Evolutionary conservation across 1,140 invertebrate species (phyloP).

Genomic region (Goniozus legneri): DNA sequence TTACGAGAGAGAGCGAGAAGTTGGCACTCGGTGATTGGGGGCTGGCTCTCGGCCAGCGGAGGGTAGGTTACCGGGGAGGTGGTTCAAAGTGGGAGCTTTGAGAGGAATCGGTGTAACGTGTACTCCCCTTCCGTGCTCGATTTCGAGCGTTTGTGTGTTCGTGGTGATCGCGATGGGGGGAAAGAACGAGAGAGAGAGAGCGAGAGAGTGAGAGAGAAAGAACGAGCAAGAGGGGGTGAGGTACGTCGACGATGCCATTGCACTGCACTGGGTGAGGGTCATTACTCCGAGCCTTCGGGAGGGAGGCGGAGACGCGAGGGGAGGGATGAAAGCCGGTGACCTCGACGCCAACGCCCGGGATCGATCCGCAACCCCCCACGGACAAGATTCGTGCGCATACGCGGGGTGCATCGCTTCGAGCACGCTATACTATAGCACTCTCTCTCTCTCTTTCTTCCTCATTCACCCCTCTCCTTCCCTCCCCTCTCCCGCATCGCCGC

Average conservation of each 20-base stretch:
- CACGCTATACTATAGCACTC: not conserved
- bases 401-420: slow-evolving; percentile 38
- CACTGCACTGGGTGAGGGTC: slow-evolving; percentile 56
- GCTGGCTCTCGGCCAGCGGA: too few relatives aligned
- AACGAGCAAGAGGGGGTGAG: slow-evolving; percentile 16
- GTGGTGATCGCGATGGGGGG: too few relatives aligned
- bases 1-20: too few relatives aligned
- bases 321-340: slow-evolving; percentile 55
- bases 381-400: slow-evolving; percentile 13
- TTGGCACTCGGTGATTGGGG: too few relatives aligned
- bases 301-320: slow-evolving; percentile 13
- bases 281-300: slow-evolving; percentile 52
- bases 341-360: slow-evolving; percentile 54
- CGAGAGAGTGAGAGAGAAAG: slow-evolving; percentile 11
- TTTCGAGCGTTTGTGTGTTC: too few relatives aligned
- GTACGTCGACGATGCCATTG: slow-evolving; percentile 45
- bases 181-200: not conserved
- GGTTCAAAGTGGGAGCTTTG: too few relatives aligned
- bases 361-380: slow-evolving; percentile 48
- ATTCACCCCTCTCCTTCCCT: not conserved
- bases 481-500: not conserved
- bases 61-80: too few relatives aligned
- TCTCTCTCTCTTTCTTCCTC: too few relatives aligned
- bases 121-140: slow-evolving; percentile 16
- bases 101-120: too few relatives aligned